Evolutionary conservation across 2,797 vertebrate species (phyloP), one percentile per base, ranked within the genome.

Genomic region (Acanthurus tractus): DNA sequence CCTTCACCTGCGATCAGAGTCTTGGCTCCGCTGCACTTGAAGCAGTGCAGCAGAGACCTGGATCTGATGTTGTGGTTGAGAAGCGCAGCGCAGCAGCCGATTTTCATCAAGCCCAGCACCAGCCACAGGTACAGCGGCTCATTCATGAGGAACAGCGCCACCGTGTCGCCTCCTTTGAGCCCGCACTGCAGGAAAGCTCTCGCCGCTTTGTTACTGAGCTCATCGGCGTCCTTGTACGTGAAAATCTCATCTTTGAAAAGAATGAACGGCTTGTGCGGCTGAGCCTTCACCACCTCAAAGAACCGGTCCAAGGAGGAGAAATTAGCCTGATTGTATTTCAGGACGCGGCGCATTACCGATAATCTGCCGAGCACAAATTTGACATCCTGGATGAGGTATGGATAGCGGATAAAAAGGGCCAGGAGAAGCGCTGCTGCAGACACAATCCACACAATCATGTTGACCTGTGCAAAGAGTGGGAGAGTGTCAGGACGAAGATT

Each of bases 51-150:
- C 76, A 97, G 80, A 3, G 96, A 94, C 48, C 85, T 91, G 10
- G 91, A 82, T 38, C 95, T 86, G 88, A 96, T 78, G 91, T 94
- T 95, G 87, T 11, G 81, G 90, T 96, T 97, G 76, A 98, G 93
- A 10, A 96, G 92, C 10, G 96, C 87, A 57, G 92, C 82, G 1
- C 92, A 63, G 58, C 96, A 97, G 67, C 96, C 97, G 57, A 97
- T 54, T 80, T 96, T 96, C 38, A 64, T 3, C 77, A 96, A 67
- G 9, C 92, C 96, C 40, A 97, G 88, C 95, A 95, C 96, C 23
- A 95, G 65, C 91, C 94, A 96, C 57, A 96, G 34, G 53, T 92
- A 96, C 56, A 88, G 46, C 0, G 96, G 96, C 38, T 94, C 88
- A 23, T 96, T 97, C 40, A 86, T 83, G 82, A 95, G 55, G 44